A percentile compares a stretch with the other conserved stretches of the same genome.
These are phyloP conservation scores for Parelbella ahira DNA, from an alignment of 2,888 invertebrate species.

Conservation along the genomic window DNA sequence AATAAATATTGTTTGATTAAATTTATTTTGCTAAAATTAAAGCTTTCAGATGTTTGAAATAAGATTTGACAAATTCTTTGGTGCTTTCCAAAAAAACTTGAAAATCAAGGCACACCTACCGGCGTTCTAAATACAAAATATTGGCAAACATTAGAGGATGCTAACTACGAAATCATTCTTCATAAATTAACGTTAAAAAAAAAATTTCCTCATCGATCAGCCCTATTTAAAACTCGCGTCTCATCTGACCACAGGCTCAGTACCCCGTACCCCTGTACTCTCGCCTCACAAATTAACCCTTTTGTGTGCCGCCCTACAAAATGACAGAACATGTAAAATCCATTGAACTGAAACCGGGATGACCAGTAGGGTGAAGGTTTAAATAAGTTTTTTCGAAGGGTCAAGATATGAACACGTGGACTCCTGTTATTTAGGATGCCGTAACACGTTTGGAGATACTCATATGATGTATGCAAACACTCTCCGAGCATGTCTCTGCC, in stretches of 20 bases:
- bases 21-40: too few relatives aligned
- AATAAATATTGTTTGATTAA: too few relatives aligned
- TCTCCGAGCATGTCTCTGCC: too few relatives aligned
- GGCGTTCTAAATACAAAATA: too few relatives aligned
- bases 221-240: constrained; percentile 20
- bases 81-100: too few relatives aligned
- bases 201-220: constrained; percentile 21
- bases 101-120: too few relatives aligned
- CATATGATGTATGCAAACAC: constrained; percentile 4
- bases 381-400: constrained; percentile 27
- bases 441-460: too few relatives aligned
- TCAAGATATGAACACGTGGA: constrained; percentile 28
- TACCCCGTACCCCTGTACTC: constrained; percentile 34
- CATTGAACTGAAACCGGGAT: constrained; percentile 58
- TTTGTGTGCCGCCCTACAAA: constrained; percentile 41
- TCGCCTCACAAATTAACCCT: constrained; percentile 46
- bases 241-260: not conserved
- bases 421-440: not conserved
- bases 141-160: too few relatives aligned
- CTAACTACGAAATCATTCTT: too few relatives aligned
- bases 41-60: too few relatives aligned
- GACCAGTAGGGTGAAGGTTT: constrained; percentile 35
- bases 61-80: too few relatives aligned
- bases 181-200: too few relatives aligned
- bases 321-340: constrained; percentile 62